These are phyloP conservation scores for Cricetomys ansorgei DNA, from an alignment of 2,113 vertebrate genomes.

Conservation along the genomic window DNA sequence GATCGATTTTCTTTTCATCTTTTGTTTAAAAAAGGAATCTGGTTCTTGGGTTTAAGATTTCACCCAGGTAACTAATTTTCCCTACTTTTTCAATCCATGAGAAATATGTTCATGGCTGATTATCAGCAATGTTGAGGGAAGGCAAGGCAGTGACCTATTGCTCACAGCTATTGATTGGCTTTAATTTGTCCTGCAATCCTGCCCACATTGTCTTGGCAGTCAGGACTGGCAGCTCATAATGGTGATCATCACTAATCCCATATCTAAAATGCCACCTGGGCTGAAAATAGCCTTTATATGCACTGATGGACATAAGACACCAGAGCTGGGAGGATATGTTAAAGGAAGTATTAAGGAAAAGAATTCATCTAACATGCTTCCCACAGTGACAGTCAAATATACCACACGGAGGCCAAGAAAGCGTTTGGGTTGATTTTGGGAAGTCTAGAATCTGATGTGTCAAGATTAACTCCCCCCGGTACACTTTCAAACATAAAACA, in stretches of 20 bases:
- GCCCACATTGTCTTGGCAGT: neutral
- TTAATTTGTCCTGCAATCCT: neutral
- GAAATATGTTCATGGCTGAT: neutral
- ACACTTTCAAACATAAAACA: neutral
- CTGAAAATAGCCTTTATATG: neutral
- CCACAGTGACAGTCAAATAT: neutral
- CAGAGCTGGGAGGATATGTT: neutral
- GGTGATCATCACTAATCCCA: conserved; percentile 12
- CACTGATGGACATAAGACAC: neutral
- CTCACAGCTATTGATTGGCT: neutral
- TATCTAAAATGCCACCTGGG: neutral
- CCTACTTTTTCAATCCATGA: neutral
- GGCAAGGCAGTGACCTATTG: neutral
- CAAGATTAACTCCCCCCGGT: neutral
- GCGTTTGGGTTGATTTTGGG: neutral
- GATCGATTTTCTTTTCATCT: neutral
- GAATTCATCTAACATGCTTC: neutral
- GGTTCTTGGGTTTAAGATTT: neutral
- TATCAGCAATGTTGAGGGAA: neutral
- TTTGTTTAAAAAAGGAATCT: neutral
- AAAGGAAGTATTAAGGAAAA: conserved; percentile 42
- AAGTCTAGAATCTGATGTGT: neutral
- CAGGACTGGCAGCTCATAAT: neutral
- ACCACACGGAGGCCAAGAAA: neutral
- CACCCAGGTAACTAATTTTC: neutral